Base-by-base conservation (phyloP, 2,888 invertebrate genomes). In the Acanthococcus lagerstroemiae region DNA sequence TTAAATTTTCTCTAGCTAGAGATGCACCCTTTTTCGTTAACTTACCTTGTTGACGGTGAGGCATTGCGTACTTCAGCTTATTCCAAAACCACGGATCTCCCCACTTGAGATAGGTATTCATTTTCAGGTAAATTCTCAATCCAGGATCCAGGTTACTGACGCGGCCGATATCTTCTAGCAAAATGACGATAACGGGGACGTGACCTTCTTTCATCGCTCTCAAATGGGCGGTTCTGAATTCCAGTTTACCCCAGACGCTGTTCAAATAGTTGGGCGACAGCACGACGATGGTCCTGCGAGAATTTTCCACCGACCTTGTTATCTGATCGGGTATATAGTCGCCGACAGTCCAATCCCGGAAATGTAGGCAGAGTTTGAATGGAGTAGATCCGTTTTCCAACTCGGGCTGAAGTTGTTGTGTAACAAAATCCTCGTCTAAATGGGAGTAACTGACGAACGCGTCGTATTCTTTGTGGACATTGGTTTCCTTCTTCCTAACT, bases 81-180 rank as follows among this genome's bases (percentile, higher is more conserved):
- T 86, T 80, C 90, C 89, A 90, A 76, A 90, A 90, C 83, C 85
- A 86, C 6, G 85, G 84, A 73, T 90, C 88, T 15, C 84, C 87
- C 87, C 88, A 88, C 72, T 86, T 84, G 37, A 90, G 80, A 73
- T 90, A 90, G 0, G 90, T 90, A 74, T 88, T 88, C 75, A 82
- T 84, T 68, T 80, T 81, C 5, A 90, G 76, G 74, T 89, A 90
- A 0, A 84, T 80, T 73, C 84, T 81, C 55, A 88, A 78, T 71
- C 86, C 86, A 0, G 82, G 78, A 72, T 88, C 87, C 67, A 88
- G 77, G 30, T 74, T 72, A 27, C 82, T 80, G 4, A 19, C 46
- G 1, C 82, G 78, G 22, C 15, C 24, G 44, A 88, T 80, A 61
- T 87, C 86, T 17, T 86, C 85, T 70, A 85, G 83, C 12, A 90